These are phyloP conservation scores for Rachycentron canadum DNA, from an alignment of 2,797 vertebrate species.

Conservation along the genomic window DNA sequence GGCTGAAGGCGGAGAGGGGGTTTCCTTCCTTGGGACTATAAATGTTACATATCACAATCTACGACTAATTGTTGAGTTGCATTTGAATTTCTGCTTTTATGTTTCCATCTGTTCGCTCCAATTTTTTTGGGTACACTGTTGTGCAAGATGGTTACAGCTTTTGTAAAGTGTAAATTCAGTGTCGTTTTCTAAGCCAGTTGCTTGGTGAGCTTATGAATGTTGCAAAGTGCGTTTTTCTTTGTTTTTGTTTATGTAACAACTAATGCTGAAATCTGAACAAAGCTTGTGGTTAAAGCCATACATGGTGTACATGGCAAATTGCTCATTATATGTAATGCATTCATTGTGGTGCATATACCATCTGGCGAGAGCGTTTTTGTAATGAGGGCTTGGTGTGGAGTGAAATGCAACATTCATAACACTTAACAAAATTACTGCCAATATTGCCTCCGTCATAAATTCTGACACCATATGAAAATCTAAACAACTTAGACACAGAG, in stretches of 20 bases:
- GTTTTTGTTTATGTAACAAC: neutral
- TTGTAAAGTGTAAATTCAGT: neutral
- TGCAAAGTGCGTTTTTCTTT: neutral
- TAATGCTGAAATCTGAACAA: neutral
- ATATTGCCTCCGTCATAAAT: conserved; percentile 35
- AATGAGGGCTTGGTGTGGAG: conserved; percentile 40
- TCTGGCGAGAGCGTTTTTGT: conserved; percentile 41
- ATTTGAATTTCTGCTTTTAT: neutral
- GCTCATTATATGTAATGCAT: conserved; percentile 16
- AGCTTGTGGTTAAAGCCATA: conserved; percentile 7
- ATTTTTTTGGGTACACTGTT: neutral
- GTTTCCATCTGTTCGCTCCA: neutral
- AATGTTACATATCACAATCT: neutral
- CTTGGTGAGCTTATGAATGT: neutral
- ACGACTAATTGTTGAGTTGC: neutral
- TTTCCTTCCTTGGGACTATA: conserved; percentile 18
- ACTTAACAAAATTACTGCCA: conserved; percentile 51
- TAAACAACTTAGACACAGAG: conserved; percentile 14
- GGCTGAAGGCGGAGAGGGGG: neutral
- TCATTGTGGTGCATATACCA: conserved; percentile 30
- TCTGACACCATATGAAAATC: conserved; percentile 25
- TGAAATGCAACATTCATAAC: conserved; percentile 52
- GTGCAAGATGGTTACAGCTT: neutral
- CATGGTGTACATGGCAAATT: conserved; percentile 9
- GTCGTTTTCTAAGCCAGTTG: neutral